phyloP scores from a whole-genome alignment of 2,113 vertebrate species.

The Dendropsophus ebraccatus region DNA sequence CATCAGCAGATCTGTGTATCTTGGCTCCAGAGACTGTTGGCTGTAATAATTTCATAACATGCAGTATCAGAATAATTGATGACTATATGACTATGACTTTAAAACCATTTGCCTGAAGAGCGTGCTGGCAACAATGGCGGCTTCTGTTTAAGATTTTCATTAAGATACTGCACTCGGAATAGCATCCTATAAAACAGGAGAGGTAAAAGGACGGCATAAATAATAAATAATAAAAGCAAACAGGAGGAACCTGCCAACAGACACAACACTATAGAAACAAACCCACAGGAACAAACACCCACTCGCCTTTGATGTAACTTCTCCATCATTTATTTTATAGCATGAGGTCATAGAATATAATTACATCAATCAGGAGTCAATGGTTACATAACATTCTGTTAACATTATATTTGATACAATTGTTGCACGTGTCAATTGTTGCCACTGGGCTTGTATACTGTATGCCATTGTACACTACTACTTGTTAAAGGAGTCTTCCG shows the following conservation, averaged over 20 bases:
- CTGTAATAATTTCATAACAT: background rate
- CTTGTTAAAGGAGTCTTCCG: too few relatives aligned
- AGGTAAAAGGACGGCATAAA: background rate
- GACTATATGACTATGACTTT: background rate
- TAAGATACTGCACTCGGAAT: background rate
- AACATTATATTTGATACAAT: too few relatives aligned
- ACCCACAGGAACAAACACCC: background rate
- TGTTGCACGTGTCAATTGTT: too few relatives aligned
- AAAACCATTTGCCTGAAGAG: background rate
- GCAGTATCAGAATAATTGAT: background rate
- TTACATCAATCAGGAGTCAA: too few relatives aligned
- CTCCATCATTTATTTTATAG: background rate
- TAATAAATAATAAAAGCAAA: background rate
- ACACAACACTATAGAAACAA: background rate
- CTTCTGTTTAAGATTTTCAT: slow-evolving; percentile 3
- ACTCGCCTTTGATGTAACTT: background rate
- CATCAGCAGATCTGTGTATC: background rate
- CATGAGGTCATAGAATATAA: background rate
- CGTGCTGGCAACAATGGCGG: background rate
- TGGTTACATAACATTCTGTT: too few relatives aligned
- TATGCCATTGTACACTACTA: too few relatives aligned
- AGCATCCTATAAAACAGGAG: background rate
- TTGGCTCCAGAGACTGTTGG: background rate
- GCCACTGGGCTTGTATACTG: too few relatives aligned
- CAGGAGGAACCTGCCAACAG: background rate